Conservation (phyloP, 1,140 invertebrate species). For the Zaprionus lachaisei region DNA sequence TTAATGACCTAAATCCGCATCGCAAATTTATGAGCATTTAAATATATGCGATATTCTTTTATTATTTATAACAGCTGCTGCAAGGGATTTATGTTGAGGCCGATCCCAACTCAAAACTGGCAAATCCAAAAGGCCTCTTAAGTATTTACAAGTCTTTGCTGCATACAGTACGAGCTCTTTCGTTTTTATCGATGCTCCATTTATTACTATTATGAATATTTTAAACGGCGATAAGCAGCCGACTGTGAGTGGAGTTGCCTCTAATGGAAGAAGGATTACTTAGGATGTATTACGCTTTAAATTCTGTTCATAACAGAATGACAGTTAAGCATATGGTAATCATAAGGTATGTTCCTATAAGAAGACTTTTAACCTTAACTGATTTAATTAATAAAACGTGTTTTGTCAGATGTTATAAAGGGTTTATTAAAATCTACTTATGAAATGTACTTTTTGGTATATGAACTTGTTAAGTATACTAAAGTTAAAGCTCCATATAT, state of each 20-base stretch:
- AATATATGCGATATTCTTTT: slow-evolving; percentile 66
- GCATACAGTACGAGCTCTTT: not conserved
- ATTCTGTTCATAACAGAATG: no score
- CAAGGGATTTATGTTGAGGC: slow-evolving; percentile 44
- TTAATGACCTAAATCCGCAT: slow-evolving; percentile 74
- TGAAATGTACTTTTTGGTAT: no score
- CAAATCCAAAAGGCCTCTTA: slow-evolving; percentile 57
- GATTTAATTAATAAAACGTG: no score
- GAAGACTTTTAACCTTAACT: no score
- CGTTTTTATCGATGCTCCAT: slow-evolving; percentile 1
- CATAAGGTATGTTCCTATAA: not conserved
- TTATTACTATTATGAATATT: slow-evolving; percentile 25
- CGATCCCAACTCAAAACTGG: not conserved
- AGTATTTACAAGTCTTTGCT: slow-evolving; percentile 52
- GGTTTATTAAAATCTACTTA: no score
- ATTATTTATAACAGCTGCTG: slow-evolving; percentile 81
- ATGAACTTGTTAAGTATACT: no score
- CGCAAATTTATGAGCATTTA: slow-evolving; percentile 78
- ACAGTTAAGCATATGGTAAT: not conserved
- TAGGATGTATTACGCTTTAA: not conserved
- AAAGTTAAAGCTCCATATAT: no score
- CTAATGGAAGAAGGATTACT: not conserved
- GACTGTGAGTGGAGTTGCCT: not conserved
- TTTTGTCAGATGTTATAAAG: no score
- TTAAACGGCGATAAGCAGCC: not conserved